A percentile compares a stretch with the other conserved stretches of the same genome.
Evolutionary conservation across 2,888 invertebrate species (phyloP).

Genomic region (Eurytoma californica): DNA sequence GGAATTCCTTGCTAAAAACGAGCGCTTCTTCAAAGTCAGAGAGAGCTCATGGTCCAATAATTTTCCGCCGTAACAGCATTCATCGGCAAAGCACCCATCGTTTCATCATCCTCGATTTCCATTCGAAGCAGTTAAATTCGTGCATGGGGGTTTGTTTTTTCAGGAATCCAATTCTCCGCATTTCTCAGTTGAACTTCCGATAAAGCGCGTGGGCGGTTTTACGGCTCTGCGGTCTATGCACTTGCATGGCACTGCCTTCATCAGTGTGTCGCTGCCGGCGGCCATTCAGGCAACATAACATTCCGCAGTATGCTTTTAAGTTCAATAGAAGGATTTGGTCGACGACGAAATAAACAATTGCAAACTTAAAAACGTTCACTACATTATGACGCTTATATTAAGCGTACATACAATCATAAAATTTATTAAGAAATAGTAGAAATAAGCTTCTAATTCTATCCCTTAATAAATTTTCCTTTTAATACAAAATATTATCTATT

Average conservation of each 20-base stretch:
- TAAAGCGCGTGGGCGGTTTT: neutral
- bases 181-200: neutral
- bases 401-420: too few relatives aligned
- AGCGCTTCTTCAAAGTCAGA: neutral
- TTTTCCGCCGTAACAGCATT: neutral
- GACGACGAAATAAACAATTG: constrained; percentile 28
- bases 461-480: too few relatives aligned
- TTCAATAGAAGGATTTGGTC: constrained; percentile 41
- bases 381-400: too few relatives aligned
- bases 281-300: constrained; percentile 65
- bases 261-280: constrained; percentile 58
- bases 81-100: neutral
- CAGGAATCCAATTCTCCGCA: constrained; percentile 3
- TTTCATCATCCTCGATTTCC: constrained; percentile 28
- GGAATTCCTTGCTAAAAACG: constrained; percentile 7
- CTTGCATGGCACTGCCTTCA: constrained; percentile 58
- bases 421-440: too few relatives aligned
- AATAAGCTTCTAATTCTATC: too few relatives aligned
- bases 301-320: constrained; percentile 47
- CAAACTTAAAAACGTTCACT: too few relatives aligned
- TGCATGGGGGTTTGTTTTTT: too few relatives aligned
- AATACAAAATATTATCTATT: neutral
- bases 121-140: constrained; percentile 1
- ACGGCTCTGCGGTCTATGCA: neutral
- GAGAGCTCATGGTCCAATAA: constrained; percentile 16